Percentiles rank a stretch among this genome's conserved stretches.
Conservation (phyloP, 2,888 invertebrate genomes). For the Lepidonotus clava region DNA sequence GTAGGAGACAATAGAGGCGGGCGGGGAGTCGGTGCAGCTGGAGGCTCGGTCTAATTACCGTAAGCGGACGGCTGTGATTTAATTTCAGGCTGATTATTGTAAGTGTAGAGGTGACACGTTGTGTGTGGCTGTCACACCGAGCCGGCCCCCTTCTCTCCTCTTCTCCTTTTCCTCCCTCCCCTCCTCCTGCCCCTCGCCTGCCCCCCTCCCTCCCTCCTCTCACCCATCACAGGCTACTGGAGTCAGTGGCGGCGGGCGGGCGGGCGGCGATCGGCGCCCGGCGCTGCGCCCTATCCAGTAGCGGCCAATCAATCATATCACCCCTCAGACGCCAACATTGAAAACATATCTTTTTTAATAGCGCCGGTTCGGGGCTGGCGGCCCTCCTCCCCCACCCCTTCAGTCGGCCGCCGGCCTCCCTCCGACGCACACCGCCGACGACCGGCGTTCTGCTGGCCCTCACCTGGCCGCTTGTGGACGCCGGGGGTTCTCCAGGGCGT, state of each 20-base stretch:
- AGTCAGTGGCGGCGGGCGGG: not conserved
- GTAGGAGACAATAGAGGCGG: no score
- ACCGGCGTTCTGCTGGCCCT: not conserved
- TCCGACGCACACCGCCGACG: not conserved
- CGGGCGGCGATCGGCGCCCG: not conserved
- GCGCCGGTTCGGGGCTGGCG: constrained; percentile 42
- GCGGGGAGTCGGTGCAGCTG: constrained; percentile 9
- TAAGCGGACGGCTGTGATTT: constrained; percentile 4
- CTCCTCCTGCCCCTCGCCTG: not conserved
- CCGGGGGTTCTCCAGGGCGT: not conserved
- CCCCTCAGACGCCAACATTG: constrained; percentile 43
- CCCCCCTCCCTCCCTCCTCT: not conserved
- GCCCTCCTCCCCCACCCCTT: not conserved
- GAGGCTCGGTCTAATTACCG: not conserved
- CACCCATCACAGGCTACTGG: not conserved
- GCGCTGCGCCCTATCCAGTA: constrained; percentile 16
- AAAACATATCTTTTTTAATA: constrained; percentile 54
- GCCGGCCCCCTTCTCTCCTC: no score
- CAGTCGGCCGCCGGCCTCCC: constrained; percentile 25
- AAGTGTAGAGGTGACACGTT: constrained; percentile 44
- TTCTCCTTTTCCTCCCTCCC: constrained; percentile 23
- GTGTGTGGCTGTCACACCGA: constrained; percentile 23
- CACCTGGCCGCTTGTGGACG: not conserved
- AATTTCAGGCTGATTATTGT: constrained; percentile 26
- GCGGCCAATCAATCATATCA: constrained; percentile 47